Percentiles rank a stretch among this genome's conserved stretches.
Evolutionary conservation across 2,113 vertebrate species (phyloP).

Genomic region (Daubentonia madagascariensis): DNA sequence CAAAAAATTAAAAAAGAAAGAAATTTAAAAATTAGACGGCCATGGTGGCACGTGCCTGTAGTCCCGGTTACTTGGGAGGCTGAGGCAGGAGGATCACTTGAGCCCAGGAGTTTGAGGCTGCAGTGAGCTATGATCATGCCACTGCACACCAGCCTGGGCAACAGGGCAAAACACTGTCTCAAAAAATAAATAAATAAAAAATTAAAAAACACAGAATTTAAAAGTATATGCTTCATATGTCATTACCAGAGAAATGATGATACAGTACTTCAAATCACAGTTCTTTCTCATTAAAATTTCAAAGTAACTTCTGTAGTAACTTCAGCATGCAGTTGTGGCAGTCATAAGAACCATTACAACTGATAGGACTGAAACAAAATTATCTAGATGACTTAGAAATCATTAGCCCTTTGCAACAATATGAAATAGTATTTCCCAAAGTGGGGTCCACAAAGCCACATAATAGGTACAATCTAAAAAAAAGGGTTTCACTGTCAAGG

Average conservation of each 20-base stretch:
- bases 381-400: background rate
- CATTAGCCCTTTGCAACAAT: background rate
- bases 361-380: background rate
- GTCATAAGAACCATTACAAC: background rate
- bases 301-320: background rate
- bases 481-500: background rate
- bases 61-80: too few species aligned
- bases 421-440: background rate
- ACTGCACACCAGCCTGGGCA: too few species aligned
- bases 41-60: too few species aligned
- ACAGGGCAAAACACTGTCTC: too few species aligned
- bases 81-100: too few species aligned
- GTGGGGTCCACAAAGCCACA: background rate
- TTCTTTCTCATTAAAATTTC: conserved; percentile 30
- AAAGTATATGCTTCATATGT: background rate
- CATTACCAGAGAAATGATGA: background rate
- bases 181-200: too few species aligned
- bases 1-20: too few species aligned
- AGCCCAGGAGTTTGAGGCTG: too few species aligned
- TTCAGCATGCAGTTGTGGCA: background rate
- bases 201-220: background rate
- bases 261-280: background rate
- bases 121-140: too few species aligned
- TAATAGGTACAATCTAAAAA: background rate
- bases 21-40: too few species aligned